Conservation (phyloP, 2,113 vertebrate species). For the Laticauda colubrina region DNA sequence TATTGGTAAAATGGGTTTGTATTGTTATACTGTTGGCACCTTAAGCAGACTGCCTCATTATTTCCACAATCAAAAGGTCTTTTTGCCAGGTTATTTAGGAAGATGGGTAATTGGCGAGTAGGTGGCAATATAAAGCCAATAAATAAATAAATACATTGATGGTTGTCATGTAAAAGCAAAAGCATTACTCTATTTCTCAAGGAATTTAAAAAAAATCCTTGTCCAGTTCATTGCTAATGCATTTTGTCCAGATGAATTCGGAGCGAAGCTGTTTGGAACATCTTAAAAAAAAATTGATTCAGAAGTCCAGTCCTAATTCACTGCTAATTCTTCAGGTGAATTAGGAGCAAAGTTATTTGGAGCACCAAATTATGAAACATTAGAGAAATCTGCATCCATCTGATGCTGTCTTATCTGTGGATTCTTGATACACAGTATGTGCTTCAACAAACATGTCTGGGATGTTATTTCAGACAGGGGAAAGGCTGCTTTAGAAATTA, state of each 20-base stretch:
- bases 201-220: not conserved
- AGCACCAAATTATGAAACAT: not conserved
- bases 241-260: too few species aligned
- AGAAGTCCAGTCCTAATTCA: too few species aligned
- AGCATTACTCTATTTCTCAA: not conserved
- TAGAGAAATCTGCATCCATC: not conserved
- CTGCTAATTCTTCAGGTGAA: not conserved
- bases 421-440: not conserved
- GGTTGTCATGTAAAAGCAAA: not conserved
- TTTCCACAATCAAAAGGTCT: not conserved
- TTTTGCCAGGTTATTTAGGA: not conserved
- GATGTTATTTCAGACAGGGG: not conserved
- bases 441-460: not conserved
- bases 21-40: not conserved
- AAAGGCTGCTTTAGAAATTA: not conserved
- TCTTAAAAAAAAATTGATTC: too few species aligned
- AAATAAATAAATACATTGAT: too few species aligned
- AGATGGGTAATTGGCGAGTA: not conserved
- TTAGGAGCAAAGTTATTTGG: not conserved
- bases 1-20: too few species aligned
- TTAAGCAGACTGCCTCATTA: not conserved
- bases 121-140: too few species aligned
- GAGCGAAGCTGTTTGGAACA: too few species aligned
- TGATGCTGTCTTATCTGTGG: not conserved
- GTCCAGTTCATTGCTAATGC: not conserved